Evolutionary conservation across 1,140 invertebrate species (phyloP).

Genomic region (Drosophila parvula): DNA sequence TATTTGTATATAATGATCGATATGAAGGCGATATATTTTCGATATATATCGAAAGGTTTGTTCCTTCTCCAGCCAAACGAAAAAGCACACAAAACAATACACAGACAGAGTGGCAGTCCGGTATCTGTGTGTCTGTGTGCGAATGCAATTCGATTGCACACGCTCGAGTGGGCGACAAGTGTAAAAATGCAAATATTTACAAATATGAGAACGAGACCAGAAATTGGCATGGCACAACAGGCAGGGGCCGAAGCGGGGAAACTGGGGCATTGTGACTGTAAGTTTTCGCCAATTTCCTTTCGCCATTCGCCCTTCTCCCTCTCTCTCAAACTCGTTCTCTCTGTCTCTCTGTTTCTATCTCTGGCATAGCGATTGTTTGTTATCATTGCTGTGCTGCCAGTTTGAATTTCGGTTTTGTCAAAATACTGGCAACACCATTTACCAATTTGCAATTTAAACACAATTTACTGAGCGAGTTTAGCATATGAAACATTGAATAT

Average conservation of each 20-base stretch:
- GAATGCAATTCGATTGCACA: conserved; percentile 64
- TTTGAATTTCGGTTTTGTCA: conserved; percentile 42
- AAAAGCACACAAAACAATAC: conserved; percentile 1
- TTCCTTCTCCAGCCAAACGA: not conserved
- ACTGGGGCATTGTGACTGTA: conserved; percentile 20
- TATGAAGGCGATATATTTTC: not conserved
- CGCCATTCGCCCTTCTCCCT: not conserved
- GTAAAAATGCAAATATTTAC: conserved; percentile 75
- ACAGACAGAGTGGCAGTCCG: conserved; percentile 11
- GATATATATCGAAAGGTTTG: not conserved
- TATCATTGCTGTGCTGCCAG: conserved; percentile 41
- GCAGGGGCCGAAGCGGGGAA: not conserved
- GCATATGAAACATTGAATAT: conserved; percentile 50
- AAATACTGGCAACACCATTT: conserved; percentile 30
- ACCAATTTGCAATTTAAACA: conserved; percentile 47
- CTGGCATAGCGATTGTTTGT: conserved; percentile 14
- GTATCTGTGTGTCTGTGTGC: conserved; percentile 21
- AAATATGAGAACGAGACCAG: conserved; percentile 67
- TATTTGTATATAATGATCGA: not conserved
- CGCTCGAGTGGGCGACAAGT: conserved; percentile 59
- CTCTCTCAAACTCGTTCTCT: not conserved
- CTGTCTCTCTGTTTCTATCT: no score
- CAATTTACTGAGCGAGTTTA: conserved; percentile 29
- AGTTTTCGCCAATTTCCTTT: conserved; percentile 20
- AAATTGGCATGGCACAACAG: conserved; percentile 22